Conservation (phyloP, 2,113 vertebrate species). For the Psilopogon haemacephalus region DNA sequence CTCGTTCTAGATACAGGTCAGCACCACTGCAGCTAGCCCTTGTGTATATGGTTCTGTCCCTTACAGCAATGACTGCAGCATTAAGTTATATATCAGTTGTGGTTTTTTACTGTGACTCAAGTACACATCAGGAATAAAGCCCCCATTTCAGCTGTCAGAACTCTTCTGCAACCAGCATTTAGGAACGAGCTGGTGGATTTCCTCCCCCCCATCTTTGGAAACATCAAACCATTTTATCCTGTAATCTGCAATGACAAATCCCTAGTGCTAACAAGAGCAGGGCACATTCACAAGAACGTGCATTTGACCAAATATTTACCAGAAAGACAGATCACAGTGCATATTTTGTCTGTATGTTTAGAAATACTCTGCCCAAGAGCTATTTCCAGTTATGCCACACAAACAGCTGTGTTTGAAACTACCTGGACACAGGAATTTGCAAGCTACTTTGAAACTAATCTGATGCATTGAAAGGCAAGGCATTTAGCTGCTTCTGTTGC, state of each 20-base stretch:
- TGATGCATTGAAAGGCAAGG: not conserved
- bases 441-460: not conserved
- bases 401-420: not conserved
- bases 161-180: not conserved
- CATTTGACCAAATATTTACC: not conserved
- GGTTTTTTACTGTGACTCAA: not conserved
- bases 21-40: not conserved
- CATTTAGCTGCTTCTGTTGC: not conserved
- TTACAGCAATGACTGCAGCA: not conserved
- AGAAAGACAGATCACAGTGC: fast-evolving
- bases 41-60: not conserved
- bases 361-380: not conserved
- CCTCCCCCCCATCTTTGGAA: not conserved
- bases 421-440: not conserved
- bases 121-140: not conserved
- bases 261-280: not conserved
- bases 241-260: not conserved
- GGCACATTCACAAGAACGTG: not conserved
- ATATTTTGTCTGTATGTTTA: not conserved
- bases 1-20: not conserved
- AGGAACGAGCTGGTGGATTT: not conserved
- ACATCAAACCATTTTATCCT: not conserved
- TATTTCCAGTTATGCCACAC: not conserved
- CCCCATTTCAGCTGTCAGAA: not conserved
- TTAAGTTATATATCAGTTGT: not conserved